phyloP scores from a whole-genome alignment of 2,113 vertebrate species.

The Malurus elegans region DNA sequence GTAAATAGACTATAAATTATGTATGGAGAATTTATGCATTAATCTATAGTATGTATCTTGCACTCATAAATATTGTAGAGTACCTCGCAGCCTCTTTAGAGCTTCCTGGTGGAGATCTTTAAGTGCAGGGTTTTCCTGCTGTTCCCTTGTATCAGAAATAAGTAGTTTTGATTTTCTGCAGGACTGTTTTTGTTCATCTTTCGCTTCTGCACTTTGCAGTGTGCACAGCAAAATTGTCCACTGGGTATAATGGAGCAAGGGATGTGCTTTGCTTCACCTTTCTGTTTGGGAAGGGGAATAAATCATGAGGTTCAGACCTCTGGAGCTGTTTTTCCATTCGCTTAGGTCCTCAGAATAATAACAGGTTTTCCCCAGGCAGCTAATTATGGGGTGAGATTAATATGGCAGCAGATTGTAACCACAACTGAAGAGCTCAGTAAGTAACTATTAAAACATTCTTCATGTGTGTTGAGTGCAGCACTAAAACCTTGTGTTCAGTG shows the following conservation, averaged over 20 bases:
- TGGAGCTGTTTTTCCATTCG: constrained; percentile 51
- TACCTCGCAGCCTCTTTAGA: not conserved
- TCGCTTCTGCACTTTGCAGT: not conserved
- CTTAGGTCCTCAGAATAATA: constrained; percentile 14
- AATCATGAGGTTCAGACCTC: not conserved
- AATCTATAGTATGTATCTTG: constrained; percentile 47
- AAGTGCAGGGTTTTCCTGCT: not conserved
- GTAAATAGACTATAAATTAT: constrained; percentile 64
- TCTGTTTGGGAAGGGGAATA: not conserved
- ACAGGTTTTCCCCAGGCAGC: constrained; percentile 57
- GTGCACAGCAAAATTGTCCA: not conserved
- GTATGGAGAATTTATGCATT: constrained; percentile 58
- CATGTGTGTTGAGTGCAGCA: not conserved
- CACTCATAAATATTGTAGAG: constrained; percentile 56
- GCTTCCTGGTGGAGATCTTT: not conserved
- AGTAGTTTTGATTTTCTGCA: constrained; percentile 5
- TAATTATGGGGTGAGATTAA: constrained; percentile 72
- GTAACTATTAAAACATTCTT: not conserved
- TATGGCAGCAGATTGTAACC: constrained; percentile 38
- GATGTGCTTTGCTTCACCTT: not conserved
- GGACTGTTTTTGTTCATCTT: not conserved
- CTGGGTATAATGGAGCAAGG: not conserved
- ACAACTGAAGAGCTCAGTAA: constrained; percentile 44
- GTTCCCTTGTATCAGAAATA: not conserved
- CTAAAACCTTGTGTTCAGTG: not conserved